Base-by-base conservation (phyloP, 2,113 vertebrate genomes). In the Nerophis lumbriciformis region DNA sequence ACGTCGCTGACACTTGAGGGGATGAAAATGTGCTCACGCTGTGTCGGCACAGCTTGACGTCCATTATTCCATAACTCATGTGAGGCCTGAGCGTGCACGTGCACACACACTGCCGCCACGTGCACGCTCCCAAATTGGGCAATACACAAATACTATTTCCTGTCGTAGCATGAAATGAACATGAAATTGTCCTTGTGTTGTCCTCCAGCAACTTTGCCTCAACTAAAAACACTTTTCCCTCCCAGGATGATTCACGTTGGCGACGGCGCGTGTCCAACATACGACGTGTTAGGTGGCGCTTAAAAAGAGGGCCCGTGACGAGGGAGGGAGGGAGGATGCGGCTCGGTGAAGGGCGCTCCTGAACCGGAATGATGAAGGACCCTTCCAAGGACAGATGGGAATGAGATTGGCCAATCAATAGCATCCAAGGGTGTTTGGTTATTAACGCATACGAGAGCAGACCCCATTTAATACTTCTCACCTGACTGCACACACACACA, bases 1-100 rank as follows among this genome's bases (percentile, higher is more conserved):
- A 53, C 53, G 76, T 68, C 69, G 57, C 69, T 78, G 84, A 81
- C 78, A 80, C 83, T 83, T 61, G 64, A 78, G 73, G 67, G 77
- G 77, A 85, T 85, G 82, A 81, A 45, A 82, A 75, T 70, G 69
- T 64, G 75, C 71, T 88, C 82, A 77, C 56, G 82, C 83, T 83
- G 83, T 47, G 76, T 69, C 62, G 64, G 54, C 83, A 65, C 76
- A 82, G 84, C 71, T 71, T 80, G 86, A 73, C 37, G 72, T 66
- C 79, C 76, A 76, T 81, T 83, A 83, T 80, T 80, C 71, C 81
- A 71, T 71, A 79, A 83, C 70, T 82, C 83, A 72, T 64, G 74
- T 1, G 63, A 81, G 66, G 77, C 54, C 7, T 78, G 72, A 12
- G 42, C 42, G 12, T 37, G 54, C 59, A 61, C 21, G 44, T 61